Evolutionary conservation across 64 coral and sea anemone species (phyloP).

Genomic region (Pocillopora verrucosa): DNA sequence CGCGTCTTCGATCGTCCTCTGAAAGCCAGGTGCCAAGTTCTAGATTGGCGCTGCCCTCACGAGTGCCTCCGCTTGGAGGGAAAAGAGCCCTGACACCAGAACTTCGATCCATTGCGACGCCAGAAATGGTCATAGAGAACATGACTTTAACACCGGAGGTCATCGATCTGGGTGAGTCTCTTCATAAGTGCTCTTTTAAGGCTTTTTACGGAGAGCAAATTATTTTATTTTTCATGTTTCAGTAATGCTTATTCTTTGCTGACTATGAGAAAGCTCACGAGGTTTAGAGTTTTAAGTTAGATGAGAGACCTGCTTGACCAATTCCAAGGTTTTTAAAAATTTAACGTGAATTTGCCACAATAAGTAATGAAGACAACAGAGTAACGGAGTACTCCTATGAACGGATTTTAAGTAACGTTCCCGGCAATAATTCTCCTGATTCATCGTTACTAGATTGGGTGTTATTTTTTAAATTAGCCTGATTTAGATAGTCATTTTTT

Average conservation of each 20-base stretch:
- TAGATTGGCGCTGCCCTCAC: neutral
- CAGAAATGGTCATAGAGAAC: neutral
- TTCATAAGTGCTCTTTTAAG: neutral
- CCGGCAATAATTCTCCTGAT: too few relatives aligned
- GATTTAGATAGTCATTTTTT: neutral
- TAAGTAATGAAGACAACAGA: too few relatives aligned
- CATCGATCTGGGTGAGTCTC: slow-evolving; percentile 4
- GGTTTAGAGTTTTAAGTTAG: too few relatives aligned
- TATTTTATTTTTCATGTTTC: neutral
- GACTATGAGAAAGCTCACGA: too few relatives aligned
- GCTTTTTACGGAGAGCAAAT: neutral
- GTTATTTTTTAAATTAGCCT: too few relatives aligned
- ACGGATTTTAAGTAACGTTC: too few relatives aligned
- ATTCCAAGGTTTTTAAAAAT: too few relatives aligned
- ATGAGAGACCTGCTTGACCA: too few relatives aligned
- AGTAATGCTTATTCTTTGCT: neutral
- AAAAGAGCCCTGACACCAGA: slow-evolving; percentile 6
- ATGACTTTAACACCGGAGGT: neutral
- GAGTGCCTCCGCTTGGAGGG: neutral
- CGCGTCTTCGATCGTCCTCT: neutral
- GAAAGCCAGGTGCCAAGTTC: neutral
- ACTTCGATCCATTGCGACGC: neutral
- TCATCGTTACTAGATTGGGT: too few relatives aligned
- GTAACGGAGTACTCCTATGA: too few relatives aligned
- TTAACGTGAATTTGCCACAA: too few relatives aligned